A percentile compares a stretch with the other conserved stretches of the same genome.
Conservation (phyloP, 2,888 invertebrate genomes). For the Coremacera marginata region DNA sequence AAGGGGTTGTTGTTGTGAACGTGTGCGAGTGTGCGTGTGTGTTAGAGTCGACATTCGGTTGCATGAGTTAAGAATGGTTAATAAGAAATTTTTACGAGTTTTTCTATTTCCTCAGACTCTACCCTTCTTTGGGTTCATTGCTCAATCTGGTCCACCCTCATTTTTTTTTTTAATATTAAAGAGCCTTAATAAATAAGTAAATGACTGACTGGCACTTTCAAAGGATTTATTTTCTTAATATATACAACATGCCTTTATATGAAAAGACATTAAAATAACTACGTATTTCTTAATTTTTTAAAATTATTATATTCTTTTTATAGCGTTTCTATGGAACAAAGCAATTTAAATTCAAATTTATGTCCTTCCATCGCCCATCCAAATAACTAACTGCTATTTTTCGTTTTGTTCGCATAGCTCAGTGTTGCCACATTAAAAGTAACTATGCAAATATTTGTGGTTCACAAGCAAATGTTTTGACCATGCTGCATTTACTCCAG, state of each 20-base stretch:
- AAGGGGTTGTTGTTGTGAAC: not conserved
- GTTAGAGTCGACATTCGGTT: not conserved
- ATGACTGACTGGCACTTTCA: not conserved
- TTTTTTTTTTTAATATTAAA: not conserved
- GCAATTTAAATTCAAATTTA: slow-evolving; percentile 28
- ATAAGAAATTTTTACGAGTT: slow-evolving; percentile 15
- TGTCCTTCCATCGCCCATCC: not conserved
- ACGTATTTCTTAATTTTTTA: not conserved
- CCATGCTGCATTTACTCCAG: not conserved
- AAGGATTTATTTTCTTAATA: slow-evolving; percentile 12
- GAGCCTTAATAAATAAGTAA: not conserved
- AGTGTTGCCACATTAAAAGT: slow-evolving; percentile 64
- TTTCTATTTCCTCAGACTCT: not conserved
- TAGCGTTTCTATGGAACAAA: not conserved
- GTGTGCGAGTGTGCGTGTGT: not conserved
- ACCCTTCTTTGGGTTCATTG: slow-evolving; percentile 3
- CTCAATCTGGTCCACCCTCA: not conserved
- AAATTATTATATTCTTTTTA: not conserved
- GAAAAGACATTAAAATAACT: not conserved
- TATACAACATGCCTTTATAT: not conserved
- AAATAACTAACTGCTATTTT: not conserved
- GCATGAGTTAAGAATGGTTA: slow-evolving; percentile 28
- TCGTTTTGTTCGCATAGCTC: not conserved
- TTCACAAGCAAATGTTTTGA: slow-evolving; percentile 55
- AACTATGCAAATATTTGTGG: slow-evolving; percentile 67